phyloP scores from a whole-genome alignment of 2,888 invertebrate species.

The Alsophila aescularia region DNA sequence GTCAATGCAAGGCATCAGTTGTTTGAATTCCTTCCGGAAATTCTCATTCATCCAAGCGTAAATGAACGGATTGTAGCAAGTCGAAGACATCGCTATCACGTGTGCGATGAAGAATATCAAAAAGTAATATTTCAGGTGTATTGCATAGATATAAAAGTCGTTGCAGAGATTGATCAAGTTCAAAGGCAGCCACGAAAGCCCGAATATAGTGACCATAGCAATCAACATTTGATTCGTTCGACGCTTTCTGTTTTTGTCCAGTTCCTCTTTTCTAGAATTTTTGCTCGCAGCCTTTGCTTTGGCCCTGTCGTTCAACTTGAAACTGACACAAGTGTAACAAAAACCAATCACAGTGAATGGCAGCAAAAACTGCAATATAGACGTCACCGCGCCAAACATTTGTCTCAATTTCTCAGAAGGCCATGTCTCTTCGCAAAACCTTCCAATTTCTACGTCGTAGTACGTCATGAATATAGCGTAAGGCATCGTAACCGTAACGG shows the following conservation, averaged over 20 bases:
- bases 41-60: conserved; percentile 99
- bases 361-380: conserved; percentile 95
- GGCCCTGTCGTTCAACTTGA: conserved; percentile 93
- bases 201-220: conserved; percentile 98
- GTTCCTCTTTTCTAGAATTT: conserved; percentile 93
- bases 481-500: conserved; percentile 94
- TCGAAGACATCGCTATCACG: conserved; percentile 97
- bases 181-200: conserved; percentile 97
- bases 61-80: conserved; percentile 98
- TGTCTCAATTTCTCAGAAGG: conserved; percentile 91
- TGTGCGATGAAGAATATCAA: conserved; percentile 96
- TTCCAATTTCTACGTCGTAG: conserved; percentile 72
- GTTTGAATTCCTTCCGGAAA: conserved; percentile 96
- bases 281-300: conserved; percentile 93
- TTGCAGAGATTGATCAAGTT: conserved; percentile 95
- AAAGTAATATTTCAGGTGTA: conserved; percentile 92
- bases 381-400: conserved; percentile 94
- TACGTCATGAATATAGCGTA: conserved; percentile 94
- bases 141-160: conserved; percentile 90
- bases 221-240: conserved; percentile 98
- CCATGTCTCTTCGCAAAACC: conserved; percentile 95
- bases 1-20: conserved; percentile 87
- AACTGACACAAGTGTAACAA: conserved; percentile 96
- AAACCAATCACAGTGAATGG: conserved; percentile 97
- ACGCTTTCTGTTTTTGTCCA: conserved; percentile 94